Conservation (phyloP, 2,888 invertebrate genomes). For the Epirrhoe tristata region DNA sequence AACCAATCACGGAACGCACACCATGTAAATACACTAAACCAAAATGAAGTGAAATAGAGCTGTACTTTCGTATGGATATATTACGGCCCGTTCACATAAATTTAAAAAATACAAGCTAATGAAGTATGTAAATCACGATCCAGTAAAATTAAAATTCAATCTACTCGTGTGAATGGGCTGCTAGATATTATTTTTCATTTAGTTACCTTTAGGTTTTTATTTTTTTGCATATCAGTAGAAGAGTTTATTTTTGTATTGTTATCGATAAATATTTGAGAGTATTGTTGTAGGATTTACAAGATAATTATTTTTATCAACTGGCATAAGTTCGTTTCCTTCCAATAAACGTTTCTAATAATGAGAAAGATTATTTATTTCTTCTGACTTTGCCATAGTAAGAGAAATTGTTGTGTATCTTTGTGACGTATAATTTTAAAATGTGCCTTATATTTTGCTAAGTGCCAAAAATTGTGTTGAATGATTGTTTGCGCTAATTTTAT, state of each 20-base stretch:
- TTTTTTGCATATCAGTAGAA: slow-evolving; percentile 23
- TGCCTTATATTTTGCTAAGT: slow-evolving; percentile 47
- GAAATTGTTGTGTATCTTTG: slow-evolving; percentile 4
- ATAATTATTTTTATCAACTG: background rate
- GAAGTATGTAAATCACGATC: too few relatives aligned
- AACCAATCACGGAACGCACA: too few relatives aligned
- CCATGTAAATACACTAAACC: too few relatives aligned
- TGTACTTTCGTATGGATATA: too few relatives aligned
- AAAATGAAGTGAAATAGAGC: too few relatives aligned
- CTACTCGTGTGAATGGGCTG: background rate
- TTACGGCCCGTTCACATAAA: too few relatives aligned
- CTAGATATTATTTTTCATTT: slow-evolving; percentile 9
- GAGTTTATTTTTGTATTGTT: slow-evolving; percentile 18
- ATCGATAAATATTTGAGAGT: slow-evolving; percentile 20
- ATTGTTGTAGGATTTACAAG: too few relatives aligned
- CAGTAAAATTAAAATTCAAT: too few relatives aligned
- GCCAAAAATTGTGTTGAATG: slow-evolving; percentile 47
- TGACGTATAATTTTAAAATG: slow-evolving; percentile 20
- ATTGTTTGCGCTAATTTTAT: slow-evolving; percentile 31
- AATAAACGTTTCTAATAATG: background rate
- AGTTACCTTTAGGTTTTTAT: slow-evolving; percentile 16
- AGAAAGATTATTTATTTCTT: background rate
- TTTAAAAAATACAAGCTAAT: too few relatives aligned
- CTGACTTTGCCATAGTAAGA: slow-evolving; percentile 9
- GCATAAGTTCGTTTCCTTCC: background rate